Percentiles rank a stretch among this genome's conserved stretches.
phyloP scores from a whole-genome alignment of 2,797 vertebrate genomes.

The Phrynocephalus vlangalii region DNA sequence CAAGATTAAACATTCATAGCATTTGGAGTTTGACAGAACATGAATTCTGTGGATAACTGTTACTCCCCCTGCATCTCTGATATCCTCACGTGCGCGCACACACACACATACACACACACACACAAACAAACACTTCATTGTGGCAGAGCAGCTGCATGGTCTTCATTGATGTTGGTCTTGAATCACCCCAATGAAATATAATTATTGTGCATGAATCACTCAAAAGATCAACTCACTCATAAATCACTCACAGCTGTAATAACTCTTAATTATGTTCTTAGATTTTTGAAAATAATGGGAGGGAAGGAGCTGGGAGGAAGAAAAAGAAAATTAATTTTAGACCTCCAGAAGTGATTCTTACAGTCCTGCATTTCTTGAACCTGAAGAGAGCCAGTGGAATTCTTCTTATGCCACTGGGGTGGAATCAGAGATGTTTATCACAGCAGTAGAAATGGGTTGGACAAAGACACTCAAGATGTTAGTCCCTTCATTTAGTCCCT shows the following conservation, averaged over 20 bases:
- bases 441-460: not conserved
- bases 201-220: slow-evolving; percentile 21
- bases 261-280: slow-evolving; percentile 51
- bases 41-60: not conserved
- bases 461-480: not conserved
- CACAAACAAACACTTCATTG: not conserved
- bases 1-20: slow-evolving; percentile 23
- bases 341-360: not conserved
- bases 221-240: slow-evolving; percentile 45
- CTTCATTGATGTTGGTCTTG: slow-evolving; percentile 38
- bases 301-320: not conserved
- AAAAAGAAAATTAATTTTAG: slow-evolving; percentile 7
- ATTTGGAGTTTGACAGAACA: slow-evolving; percentile 22
- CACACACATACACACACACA: too few species aligned
- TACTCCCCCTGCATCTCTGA: slow-evolving; percentile 7
- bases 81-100: not conserved
- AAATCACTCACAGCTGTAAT: slow-evolving; percentile 55
- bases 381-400: not conserved
- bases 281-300: slow-evolving; percentile 11
- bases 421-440: not conserved
- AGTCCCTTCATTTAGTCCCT: not conserved
- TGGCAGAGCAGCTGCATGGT: not conserved
- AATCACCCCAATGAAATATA: slow-evolving; percentile 24
- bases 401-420: not conserved
- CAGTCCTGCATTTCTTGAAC: not conserved